These are phyloP conservation scores for Tricholauxania praeusta DNA, from an alignment of 2,888 invertebrate species.

Conservation along the genomic window DNA sequence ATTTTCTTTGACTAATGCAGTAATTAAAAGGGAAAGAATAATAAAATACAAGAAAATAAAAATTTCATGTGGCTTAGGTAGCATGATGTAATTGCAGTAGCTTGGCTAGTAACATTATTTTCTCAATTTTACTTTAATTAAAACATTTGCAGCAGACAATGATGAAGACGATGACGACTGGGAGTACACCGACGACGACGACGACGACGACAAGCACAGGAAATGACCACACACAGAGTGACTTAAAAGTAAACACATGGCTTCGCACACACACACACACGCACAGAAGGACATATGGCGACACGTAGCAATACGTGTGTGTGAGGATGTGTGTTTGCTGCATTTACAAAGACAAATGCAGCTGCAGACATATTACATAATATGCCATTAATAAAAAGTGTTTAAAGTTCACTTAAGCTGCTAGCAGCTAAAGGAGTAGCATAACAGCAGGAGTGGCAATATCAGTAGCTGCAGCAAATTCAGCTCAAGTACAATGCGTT, in stretches of 20 bases:
- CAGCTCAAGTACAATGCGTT: not conserved
- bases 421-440: slow-evolving; percentile 11
- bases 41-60: too few relatives aligned
- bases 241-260: not conserved
- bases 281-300: not conserved
- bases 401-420: slow-evolving; percentile 49
- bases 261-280: slow-evolving; percentile 18
- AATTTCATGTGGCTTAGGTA: too few relatives aligned
- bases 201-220: too few relatives aligned
- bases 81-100: not conserved
- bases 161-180: not conserved
- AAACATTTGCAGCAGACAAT: not conserved
- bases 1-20: too few relatives aligned
- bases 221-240: too few relatives aligned
- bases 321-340: not conserved
- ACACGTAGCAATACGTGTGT: not conserved
- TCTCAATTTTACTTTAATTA: not conserved
- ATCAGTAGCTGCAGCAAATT: not conserved
- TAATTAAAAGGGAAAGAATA: too few relatives aligned
- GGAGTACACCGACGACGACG: not conserved
- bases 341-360: not conserved
- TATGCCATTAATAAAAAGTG: slow-evolving; percentile 48
- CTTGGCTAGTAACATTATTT: not conserved
- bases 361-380: slow-evolving; percentile 44
- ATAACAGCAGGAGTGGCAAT: not conserved